Evolutionary conservation across 1,140 invertebrate genomes (phyloP).

Genomic region (Dermatophagoides farinae): DNA sequence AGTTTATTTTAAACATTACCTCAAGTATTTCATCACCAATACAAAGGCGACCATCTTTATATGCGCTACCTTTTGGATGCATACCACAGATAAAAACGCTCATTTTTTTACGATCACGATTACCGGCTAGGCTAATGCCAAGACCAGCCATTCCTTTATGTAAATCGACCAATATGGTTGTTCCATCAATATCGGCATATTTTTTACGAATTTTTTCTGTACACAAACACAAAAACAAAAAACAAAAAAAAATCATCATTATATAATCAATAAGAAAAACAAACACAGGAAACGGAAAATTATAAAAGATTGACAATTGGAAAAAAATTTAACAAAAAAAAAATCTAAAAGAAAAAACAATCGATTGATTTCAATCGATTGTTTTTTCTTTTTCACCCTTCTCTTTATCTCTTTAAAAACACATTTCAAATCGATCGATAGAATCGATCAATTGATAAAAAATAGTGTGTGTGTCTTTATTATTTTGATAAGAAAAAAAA

Average conservation of each 20-base stretch:
- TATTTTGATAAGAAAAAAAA: no score
- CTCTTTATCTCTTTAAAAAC: no score
- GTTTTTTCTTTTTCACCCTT: no score
- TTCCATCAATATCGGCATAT: conserved; percentile 54
- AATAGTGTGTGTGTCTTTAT: no score
- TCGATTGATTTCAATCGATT: no score
- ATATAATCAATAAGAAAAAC: not conserved
- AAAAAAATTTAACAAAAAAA: no score
- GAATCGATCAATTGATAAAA: no score
- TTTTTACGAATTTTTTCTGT: conserved; percentile 33
- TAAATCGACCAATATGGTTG: conserved; percentile 43
- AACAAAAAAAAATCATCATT: not conserved
- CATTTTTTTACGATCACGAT: conserved; percentile 82
- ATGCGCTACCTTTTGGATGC: conserved; percentile 62
- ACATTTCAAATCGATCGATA: no score
- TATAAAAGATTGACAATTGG: no score
- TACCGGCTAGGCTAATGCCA: conserved; percentile 78
- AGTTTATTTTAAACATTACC: conserved; percentile 31
- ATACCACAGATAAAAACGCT: conserved; percentile 87
- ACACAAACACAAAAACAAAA: conserved; percentile 5
- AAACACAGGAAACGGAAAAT: no score
- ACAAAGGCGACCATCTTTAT: conserved; percentile 47
- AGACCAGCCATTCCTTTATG: conserved; percentile 33
- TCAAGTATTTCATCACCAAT: conserved; percentile 90
- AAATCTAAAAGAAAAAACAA: no score